phyloP scores from a whole-genome alignment of 1,140 invertebrate genomes.

The Drosophila elegans region DNA sequence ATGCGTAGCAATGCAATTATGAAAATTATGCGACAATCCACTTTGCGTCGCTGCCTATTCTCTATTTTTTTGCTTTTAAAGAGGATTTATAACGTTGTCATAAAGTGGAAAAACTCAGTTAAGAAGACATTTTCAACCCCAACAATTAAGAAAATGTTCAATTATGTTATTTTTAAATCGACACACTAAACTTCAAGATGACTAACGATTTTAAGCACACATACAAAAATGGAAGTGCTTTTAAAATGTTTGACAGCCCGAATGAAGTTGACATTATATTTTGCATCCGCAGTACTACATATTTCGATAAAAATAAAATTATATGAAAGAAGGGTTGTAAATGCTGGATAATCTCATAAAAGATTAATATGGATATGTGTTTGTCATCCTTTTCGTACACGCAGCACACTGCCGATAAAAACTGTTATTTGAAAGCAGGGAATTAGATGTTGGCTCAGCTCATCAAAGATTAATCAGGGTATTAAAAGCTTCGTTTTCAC shows the following conservation, averaged over 20 bases:
- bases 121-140: neutral
- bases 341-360: constrained; percentile 11
- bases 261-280: no score
- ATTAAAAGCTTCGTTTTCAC: constrained; percentile 3
- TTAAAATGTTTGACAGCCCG: no score
- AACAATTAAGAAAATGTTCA: no score
- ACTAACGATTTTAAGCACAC: no score
- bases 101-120: neutral
- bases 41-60: constrained; percentile 1
- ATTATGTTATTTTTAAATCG: no score
- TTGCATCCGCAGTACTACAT: neutral
- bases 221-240: no score
- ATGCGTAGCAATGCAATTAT: constrained; percentile 74
- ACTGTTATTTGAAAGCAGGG: no score
- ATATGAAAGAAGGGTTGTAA: neutral
- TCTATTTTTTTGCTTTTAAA: neutral
- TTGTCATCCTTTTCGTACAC: no score
- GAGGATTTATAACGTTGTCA: neutral
- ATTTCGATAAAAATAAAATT: neutral
- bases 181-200: no score
- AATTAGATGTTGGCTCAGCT: neutral
- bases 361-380: constrained; percentile 7
- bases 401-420: neutral
- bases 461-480: constrained; percentile 15
- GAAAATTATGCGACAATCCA: constrained; percentile 61